Evolutionary conservation across 2,797 vertebrate genomes (phyloP), one percentile per base, ranked within the genome.

Genomic region (Gymnodraco acuticeps): DNA sequence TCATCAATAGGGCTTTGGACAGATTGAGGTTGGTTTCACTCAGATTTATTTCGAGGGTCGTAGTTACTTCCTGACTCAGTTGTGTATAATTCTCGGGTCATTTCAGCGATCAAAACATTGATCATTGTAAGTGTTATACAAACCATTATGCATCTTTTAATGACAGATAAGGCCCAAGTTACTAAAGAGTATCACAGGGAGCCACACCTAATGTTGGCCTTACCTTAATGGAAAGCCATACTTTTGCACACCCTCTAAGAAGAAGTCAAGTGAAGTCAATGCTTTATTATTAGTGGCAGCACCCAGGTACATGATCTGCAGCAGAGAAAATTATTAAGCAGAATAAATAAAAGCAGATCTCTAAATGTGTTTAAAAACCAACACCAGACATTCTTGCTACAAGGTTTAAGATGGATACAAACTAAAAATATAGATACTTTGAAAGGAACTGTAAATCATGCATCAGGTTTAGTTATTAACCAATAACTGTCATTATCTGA

Each of bases 231-330:
- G 64, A 68, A 63, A 54, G 52, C 20, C 75, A 64, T 71, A 53
- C 46, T 59, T 68, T 48, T 73, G 27, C n/a, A 43, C 64, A 43
- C 50, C 31, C 33, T 78, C 54, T 23, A 61, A 47, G 63, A 73
- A 78, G 31, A 66, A 73, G 47, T 11, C 68, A 53, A 65, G 73
- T 78, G 31, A 66, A 73, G 47, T 11, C 68, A 53, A 65, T 48
- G 55, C 41, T 51, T 53, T 54, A n/a, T 55, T 72, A 38, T 38
- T 56, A 55, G 63, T 62, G 1, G 69, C 56, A 31, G 56, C 56
- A 42, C 58, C 47, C 10, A 80, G 27, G 48, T 70, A 71, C 78
- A 65, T 71, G n/a, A 75, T 66, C 48, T 70, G 43, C 15, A 62
- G 10, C 20, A 62, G 4, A 23, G 11, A 20, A 60, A 43, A 43